Conservation (phyloP, 2,113 vertebrate species). For the Noctilio leporinus region DNA sequence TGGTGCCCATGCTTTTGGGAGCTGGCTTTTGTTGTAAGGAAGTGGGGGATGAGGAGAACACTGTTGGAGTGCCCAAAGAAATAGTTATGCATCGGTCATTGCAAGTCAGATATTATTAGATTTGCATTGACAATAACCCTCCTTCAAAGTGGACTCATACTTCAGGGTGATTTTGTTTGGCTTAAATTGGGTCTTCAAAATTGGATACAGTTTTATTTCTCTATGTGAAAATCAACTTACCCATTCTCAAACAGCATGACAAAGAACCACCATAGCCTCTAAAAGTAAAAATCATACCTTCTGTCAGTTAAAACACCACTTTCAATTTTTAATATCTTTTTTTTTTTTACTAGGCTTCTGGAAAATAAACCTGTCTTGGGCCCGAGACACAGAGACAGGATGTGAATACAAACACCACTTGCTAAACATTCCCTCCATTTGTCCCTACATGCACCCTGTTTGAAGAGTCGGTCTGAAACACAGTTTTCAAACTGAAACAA, state of each 20-base stretch:
- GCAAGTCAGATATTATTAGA: background rate
- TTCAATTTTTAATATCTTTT: slow-evolving; percentile 25
- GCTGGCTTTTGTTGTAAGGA: background rate
- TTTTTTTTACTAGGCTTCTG: slow-evolving; percentile 8
- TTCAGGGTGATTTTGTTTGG: slow-evolving; percentile 4
- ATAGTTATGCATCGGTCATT: background rate
- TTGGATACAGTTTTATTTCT: background rate
- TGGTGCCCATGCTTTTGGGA: background rate
- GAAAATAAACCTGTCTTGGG: slow-evolving; percentile 9
- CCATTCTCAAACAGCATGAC: background rate
- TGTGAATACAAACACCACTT: slow-evolving; percentile 16
- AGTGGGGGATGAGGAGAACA: background rate
- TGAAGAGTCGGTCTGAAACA: slow-evolving; percentile 19
- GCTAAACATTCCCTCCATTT: background rate
- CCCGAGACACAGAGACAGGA: background rate
- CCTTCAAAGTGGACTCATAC: background rate
- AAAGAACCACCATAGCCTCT: background rate
- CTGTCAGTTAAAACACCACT: background rate
- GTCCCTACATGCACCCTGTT: slow-evolving; percentile 46
- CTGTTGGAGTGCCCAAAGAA: background rate
- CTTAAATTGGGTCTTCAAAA: background rate
- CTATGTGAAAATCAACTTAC: slow-evolving; percentile 2
- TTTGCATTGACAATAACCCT: background rate
- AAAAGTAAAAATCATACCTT: slow-evolving; percentile 7
- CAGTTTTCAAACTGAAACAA: slow-evolving; percentile 53